phyloP scores from a whole-genome alignment of 2,797 vertebrate species.

The Carduelis carduelis region DNA sequence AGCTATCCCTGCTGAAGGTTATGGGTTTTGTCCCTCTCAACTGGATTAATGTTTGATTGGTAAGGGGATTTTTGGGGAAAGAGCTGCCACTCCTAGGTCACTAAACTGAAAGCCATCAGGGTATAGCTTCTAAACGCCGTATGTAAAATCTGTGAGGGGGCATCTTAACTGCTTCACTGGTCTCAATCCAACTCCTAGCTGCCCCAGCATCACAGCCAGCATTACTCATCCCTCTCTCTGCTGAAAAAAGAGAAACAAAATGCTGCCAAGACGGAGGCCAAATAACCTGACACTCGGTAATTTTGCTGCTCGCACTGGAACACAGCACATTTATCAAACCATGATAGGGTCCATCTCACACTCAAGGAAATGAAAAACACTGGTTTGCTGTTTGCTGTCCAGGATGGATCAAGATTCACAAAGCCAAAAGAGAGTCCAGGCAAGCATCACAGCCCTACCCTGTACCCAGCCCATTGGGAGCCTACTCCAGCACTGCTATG shows the following conservation, averaged over 20 bases:
- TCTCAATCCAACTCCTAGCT: neutral
- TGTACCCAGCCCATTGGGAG: neutral
- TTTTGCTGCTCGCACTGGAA: neutral
- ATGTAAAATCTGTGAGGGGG: neutral
- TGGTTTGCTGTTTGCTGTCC: neutral
- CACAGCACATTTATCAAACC: neutral
- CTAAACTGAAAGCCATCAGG: neutral
- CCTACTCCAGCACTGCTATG: neutral
- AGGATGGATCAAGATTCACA: neutral
- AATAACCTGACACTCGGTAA: neutral
- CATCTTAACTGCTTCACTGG: neutral
- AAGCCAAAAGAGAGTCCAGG: neutral
- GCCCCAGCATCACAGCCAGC: neutral
- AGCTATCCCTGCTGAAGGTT: neutral
- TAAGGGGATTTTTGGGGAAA: neutral
- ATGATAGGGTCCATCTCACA: neutral
- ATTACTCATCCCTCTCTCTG: neutral
- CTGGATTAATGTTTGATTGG: neutral
- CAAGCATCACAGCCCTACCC: neutral
- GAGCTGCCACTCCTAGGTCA: neutral
- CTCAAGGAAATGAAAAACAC: neutral
- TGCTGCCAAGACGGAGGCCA: neutral
- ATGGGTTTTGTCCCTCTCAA: neutral
- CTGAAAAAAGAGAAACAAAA: neutral
- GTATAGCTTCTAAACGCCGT: neutral